These are phyloP conservation scores for Pogona vitticeps DNA, from an alignment of 2,113 vertebrate species.

Conservation along the genomic window DNA sequence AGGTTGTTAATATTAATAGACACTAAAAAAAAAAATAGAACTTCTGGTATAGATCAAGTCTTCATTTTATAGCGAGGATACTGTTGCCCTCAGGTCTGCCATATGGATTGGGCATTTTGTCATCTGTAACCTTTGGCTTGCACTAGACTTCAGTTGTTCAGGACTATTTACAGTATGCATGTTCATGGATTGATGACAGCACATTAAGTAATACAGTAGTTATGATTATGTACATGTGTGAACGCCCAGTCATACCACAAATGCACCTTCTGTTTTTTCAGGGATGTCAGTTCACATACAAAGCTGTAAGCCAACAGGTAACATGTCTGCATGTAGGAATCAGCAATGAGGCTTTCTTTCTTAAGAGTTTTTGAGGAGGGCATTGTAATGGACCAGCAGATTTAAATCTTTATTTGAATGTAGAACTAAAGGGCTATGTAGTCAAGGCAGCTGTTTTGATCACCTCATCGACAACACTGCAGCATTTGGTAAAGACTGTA, in stretches of 20 bases:
- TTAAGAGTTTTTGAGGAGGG: background rate
- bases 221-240: background rate
- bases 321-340: background rate
- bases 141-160: background rate
- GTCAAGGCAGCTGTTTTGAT: conserved; percentile 18
- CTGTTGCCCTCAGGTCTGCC: background rate
- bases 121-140: background rate
- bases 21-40: background rate
- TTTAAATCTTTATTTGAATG: background rate
- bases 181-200: background rate
- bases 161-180: too few species aligned
- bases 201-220: background rate
- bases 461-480: background rate
- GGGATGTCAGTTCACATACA: background rate
- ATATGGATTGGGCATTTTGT: background rate
- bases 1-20: background rate
- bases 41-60: background rate
- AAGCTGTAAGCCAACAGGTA: background rate
- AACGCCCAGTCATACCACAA: background rate
- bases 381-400: background rate
- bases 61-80: background rate
- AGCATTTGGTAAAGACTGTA: background rate
- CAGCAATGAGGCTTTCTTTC: background rate
- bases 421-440: conserved; percentile 2
- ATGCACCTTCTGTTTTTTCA: background rate